Percentiles rank a stretch among this genome's conserved stretches.
phyloP scores from a whole-genome alignment of 2,888 invertebrate species.

The Caenorhabditis wallacei region DNA sequence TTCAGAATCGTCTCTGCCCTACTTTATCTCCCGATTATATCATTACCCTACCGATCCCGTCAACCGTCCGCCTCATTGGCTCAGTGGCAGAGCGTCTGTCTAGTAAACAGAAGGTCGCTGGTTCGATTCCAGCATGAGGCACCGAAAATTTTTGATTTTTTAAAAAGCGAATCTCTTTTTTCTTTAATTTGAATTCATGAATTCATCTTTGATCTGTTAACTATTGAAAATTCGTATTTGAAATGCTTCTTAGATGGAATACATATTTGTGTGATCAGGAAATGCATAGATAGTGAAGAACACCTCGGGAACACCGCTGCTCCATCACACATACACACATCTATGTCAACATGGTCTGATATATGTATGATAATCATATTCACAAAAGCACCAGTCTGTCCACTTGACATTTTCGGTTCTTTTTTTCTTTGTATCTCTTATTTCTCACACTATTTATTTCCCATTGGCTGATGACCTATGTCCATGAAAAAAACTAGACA shows the following conservation, averaged over 20 bases:
- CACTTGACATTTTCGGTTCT: constrained; percentile 41
- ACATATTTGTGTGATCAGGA: background rate
- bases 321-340: constrained; percentile 22
- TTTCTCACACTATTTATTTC: background rate
- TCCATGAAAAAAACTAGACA: background rate
- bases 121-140: constrained; percentile 83
- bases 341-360: constrained; percentile 37
- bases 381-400: constrained; percentile 36
- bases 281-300: background rate
- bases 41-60: too few species aligned
- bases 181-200: constrained; percentile 71
- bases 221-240: background rate
- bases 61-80: constrained; percentile 75
- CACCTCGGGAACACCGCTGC: constrained; percentile 10
- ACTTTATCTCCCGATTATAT: too few species aligned
- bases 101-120: constrained; percentile 83
- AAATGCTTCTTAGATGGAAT: background rate
- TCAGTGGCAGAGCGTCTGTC: constrained; percentile 83
- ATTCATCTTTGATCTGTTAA: background rate
- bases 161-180: constrained; percentile 66
- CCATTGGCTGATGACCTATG: constrained; percentile 13
- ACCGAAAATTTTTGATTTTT: too few species aligned
- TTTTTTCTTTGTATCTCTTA: background rate
- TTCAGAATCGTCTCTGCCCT: too few species aligned
- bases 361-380: constrained; percentile 27